Evolutionary conservation across 2,888 invertebrate genomes (phyloP).

Genomic region (Nephrotoma guestfalica): DNA sequence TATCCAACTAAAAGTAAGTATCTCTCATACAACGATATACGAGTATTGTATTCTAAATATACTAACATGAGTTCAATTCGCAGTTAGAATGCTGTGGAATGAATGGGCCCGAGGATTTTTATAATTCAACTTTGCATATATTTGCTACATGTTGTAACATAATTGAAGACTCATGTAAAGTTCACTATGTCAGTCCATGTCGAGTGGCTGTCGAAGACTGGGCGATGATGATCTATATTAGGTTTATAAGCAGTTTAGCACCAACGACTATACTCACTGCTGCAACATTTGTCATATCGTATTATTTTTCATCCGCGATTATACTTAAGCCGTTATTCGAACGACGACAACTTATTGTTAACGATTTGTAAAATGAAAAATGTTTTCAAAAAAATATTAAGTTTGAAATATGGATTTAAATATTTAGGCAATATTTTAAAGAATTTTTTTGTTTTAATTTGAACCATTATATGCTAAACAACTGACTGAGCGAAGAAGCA

Average conservation of each 20-base stretch:
- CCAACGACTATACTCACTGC: not conserved
- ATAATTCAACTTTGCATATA: not conserved
- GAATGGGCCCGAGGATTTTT: not conserved
- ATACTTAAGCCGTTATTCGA: not conserved
- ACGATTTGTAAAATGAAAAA: not conserved
- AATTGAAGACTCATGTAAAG: not conserved
- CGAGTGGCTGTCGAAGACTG: not conserved
- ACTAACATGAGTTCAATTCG: not conserved
- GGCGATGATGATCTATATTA: not conserved
- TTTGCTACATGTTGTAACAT: not conserved
- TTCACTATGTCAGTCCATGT: not conserved
- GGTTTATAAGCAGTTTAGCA: not conserved
- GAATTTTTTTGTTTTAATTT: no score
- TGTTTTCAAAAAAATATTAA: not conserved
- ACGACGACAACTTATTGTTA: not conserved
- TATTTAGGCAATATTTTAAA: no score
- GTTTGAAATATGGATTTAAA: no score
- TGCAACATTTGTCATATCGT: not conserved
- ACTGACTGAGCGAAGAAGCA: no score
- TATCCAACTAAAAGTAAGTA: not conserved
- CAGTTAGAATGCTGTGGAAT: not conserved
- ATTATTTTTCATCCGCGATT: not conserved
- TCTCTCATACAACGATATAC: not conserved
- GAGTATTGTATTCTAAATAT: not conserved
- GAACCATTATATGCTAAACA: no score